A percentile compares a stretch with the other conserved stretches of the same genome.
Conservation (phyloP, 2,888 invertebrate species). For the Cheilosia pagana region DNA sequence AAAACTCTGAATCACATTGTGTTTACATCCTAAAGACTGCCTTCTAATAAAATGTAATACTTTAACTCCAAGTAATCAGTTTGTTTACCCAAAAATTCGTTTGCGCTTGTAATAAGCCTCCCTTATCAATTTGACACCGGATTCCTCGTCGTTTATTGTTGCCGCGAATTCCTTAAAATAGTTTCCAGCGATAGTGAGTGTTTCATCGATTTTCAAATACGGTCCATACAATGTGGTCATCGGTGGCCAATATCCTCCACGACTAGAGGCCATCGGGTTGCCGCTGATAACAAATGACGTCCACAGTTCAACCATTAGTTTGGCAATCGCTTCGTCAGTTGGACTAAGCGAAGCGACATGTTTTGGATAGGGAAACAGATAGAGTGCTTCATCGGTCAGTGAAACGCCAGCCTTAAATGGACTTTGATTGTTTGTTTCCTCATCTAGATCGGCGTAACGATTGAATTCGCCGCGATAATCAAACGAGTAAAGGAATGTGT, state of each 20-base stretch:
- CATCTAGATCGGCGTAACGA: slow-evolving; percentile 82
- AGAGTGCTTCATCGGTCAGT: slow-evolving; percentile 86
- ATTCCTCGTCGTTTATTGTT: slow-evolving; percentile 79
- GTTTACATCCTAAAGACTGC: too few species aligned
- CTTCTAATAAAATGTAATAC: too few species aligned
- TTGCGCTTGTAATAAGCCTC: slow-evolving; percentile 40
- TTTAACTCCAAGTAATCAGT: too few species aligned
- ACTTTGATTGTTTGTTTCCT: slow-evolving; percentile 81
- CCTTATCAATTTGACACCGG: slow-evolving; percentile 47
- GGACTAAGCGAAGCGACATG: slow-evolving; percentile 81
- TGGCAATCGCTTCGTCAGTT: slow-evolving; percentile 82
- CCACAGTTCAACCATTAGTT: slow-evolving; percentile 84
- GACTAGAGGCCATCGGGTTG: slow-evolving; percentile 79
- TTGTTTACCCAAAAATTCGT: slow-evolving; percentile 24
- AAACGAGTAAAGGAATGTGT: slow-evolving; percentile 84
- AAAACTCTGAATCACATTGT: too few species aligned
- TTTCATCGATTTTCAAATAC: slow-evolving; percentile 82
- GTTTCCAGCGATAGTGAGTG: slow-evolving; percentile 80
- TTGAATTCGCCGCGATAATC: slow-evolving; percentile 84
- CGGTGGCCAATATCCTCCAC: slow-evolving; percentile 81
- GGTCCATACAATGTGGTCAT: slow-evolving; percentile 82
- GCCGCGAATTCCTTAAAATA: slow-evolving; percentile 81
- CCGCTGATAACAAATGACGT: slow-evolving; percentile 82
- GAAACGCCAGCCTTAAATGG: slow-evolving; percentile 84
- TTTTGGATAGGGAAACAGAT: slow-evolving; percentile 84